phyloP scores from a whole-genome alignment of 2,113 vertebrate species.

The Otocyon megalotis region DNA sequence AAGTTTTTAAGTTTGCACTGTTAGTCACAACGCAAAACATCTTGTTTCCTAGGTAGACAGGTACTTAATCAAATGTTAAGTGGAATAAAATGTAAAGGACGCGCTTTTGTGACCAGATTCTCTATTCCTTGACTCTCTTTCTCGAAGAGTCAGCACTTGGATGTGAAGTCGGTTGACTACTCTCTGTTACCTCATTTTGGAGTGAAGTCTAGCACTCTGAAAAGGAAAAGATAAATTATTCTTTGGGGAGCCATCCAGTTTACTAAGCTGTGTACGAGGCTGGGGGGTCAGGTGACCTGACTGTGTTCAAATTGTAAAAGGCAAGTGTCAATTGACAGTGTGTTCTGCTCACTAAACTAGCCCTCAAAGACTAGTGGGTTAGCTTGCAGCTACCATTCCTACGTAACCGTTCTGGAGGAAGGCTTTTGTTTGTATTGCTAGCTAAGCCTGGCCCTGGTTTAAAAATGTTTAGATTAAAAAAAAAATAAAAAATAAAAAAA shows the following conservation, averaged over 20 bases:
- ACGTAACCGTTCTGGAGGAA: neutral
- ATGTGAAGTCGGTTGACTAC: constrained; percentile 52
- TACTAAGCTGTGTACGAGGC: constrained; percentile 77
- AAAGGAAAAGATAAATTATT: constrained; percentile 80
- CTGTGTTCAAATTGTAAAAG: constrained; percentile 75
- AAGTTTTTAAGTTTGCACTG: constrained; percentile 32
- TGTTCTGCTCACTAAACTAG: constrained; percentile 58
- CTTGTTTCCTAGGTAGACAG: neutral
- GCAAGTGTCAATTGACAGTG: constrained; percentile 76
- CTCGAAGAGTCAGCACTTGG: neutral
- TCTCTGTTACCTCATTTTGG: constrained; percentile 67
- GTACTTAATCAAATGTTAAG: constrained; percentile 34
- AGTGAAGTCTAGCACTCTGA: constrained; percentile 74
- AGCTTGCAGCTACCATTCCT: neutral
- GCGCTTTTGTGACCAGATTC: constrained; percentile 7
- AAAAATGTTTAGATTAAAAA: too few species aligned
- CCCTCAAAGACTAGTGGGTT: constrained; percentile 2
- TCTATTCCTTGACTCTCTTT: constrained; percentile 31
- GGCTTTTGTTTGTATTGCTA: neutral
- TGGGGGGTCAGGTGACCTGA: constrained; percentile 75
- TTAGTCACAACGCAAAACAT: neutral
- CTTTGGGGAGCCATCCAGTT: constrained; percentile 81
- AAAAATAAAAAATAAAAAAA: too few species aligned
- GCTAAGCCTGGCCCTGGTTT: neutral
- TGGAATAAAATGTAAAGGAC: neutral